phyloP scores from a whole-genome alignment of 2,113 vertebrate genomes.

The Nansenia antarctica region DNA sequence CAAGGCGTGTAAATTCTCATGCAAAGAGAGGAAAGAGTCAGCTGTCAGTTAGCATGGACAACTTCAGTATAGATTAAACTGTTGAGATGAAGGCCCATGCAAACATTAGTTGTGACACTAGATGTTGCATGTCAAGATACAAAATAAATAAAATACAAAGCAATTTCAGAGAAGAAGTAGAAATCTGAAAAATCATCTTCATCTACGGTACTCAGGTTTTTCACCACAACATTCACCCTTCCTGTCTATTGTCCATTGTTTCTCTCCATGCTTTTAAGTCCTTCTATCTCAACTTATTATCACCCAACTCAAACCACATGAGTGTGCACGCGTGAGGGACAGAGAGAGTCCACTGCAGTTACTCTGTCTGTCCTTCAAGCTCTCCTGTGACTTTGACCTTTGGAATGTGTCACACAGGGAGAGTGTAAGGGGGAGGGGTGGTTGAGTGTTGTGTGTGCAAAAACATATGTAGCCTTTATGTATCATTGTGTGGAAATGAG shows the following conservation, averaged over 20 bases:
- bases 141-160: neutral
- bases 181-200: neutral
- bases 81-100: neutral
- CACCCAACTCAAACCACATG: slow-evolving; percentile 48
- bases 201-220: neutral
- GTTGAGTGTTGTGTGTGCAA: slow-evolving; percentile 49
- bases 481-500: neutral
- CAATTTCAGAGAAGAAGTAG: neutral
- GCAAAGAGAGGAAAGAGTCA: no score
- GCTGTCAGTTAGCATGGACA: neutral
- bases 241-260: neutral
- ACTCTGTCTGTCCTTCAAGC: slow-evolving; percentile 77
- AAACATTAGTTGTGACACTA: neutral
- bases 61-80: neutral
- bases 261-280: neutral
- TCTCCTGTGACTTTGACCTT: slow-evolving; percentile 81
- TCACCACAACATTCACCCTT: neutral
- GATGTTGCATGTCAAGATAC: neutral
- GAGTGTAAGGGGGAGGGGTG: slow-evolving; percentile 64
- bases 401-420: slow-evolving; percentile 73
- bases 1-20: no score
- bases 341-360: slow-evolving; percentile 62
- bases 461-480: slow-evolving; percentile 49
- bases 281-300: slow-evolving; percentile 35
- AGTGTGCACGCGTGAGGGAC: slow-evolving; percentile 45